Conservation (phyloP, 2,888 invertebrate species). For the Galeopsomyia nigrocyanea region DNA sequence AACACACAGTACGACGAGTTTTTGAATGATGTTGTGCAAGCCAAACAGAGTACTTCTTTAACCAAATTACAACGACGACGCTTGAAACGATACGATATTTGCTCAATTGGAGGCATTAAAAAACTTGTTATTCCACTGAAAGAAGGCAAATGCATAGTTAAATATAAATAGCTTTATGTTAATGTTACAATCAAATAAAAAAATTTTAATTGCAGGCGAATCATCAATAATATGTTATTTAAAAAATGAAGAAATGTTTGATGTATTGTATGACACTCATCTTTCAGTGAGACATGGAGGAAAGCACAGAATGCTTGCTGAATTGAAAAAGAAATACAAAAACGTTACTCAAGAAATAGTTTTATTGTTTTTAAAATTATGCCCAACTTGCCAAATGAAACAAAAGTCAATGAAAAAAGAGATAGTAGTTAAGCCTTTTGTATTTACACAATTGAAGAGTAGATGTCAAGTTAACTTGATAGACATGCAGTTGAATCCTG, state of each 20-base stretch:
- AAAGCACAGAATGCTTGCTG: conserved; percentile 55
- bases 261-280: conserved; percentile 55
- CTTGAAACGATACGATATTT: background rate
- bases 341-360: conserved; percentile 55
- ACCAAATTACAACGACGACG: background rate
- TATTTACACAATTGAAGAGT: conserved; percentile 32
- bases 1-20: no score
- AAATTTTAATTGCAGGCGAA: no score
- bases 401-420: conserved; percentile 48
- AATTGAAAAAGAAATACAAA: conserved; percentile 57
- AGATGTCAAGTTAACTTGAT: conserved; percentile 54
- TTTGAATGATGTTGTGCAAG: no score
- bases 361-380: conserved; percentile 53
- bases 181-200: no score
- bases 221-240: conserved; percentile 51
- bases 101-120: background rate
- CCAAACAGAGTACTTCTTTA: background rate
- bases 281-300: conserved; percentile 55
- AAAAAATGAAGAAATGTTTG: conserved; percentile 55
- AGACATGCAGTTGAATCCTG: conserved; percentile 51
- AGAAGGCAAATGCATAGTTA: conserved; percentile 2
- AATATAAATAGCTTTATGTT: no score
- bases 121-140: conserved; percentile 19
- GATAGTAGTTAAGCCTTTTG: conserved; percentile 48
- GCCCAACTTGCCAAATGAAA: conserved; percentile 55